Evolutionary conservation across 2,113 vertebrate species (phyloP).

Genomic region (Phycodurus eques): DNA sequence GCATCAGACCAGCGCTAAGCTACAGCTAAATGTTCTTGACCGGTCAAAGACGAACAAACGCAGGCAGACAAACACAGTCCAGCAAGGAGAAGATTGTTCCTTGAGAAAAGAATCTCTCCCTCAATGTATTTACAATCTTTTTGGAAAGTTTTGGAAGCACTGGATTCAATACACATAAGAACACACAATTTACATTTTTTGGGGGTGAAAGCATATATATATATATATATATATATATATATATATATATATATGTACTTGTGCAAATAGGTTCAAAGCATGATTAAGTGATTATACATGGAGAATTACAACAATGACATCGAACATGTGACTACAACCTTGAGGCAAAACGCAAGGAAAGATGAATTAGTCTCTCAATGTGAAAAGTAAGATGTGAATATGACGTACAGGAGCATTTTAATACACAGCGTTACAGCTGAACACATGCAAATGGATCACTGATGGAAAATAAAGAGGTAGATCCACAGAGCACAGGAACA

Average conservation of each 20-base stretch:
- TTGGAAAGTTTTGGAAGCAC: conserved; percentile 52
- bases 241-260: conserved; percentile 20
- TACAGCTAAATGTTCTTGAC: conserved; percentile 41
- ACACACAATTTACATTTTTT: conserved; percentile 53
- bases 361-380: conserved; percentile 17
- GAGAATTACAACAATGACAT: conserved; percentile 23
- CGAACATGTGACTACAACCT: conserved; percentile 11
- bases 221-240: conserved; percentile 22
- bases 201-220: conserved; percentile 42
- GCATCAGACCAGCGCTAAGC: conserved; percentile 54
- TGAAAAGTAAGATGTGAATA: conserved; percentile 3
- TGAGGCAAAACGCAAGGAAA: not conserved
- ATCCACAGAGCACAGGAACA: conserved; percentile 50
- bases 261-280: conserved; percentile 57
- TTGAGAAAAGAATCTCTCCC: conserved; percentile 16
- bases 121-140: conserved; percentile 18
- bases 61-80: conserved; percentile 42
- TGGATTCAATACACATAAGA: conserved; percentile 50
- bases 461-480: conserved; percentile 65
- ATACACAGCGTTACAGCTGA: conserved; percentile 28
- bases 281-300: conserved; percentile 33
- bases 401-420: conserved; percentile 16
- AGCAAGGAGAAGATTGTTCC: conserved; percentile 18
- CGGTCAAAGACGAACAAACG: conserved; percentile 30
- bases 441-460: conserved; percentile 56